Evolutionary conservation across 2,797 vertebrate species (phyloP), one percentile per base, ranked within the genome.

Genomic region (Lithobates pipiens): DNA sequence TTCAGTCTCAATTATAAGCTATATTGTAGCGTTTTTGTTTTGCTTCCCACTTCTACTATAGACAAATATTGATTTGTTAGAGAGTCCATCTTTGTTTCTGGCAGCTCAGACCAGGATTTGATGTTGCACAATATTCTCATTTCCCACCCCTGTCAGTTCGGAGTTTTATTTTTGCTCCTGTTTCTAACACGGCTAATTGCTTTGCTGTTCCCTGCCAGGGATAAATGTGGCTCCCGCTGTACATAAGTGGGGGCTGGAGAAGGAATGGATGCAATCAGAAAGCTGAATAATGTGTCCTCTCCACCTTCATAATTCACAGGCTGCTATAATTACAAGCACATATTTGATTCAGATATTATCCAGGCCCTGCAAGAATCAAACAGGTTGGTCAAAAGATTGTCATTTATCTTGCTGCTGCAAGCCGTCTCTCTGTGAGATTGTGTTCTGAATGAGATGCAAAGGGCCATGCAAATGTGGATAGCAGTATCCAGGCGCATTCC

Each of bases 231-330:
- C 85, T 83, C 80, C 68, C 65, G 69, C 85, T 87, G 85, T 77
- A 87, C 67, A 75, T 87, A 83, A 87, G 80, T 87, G 85, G 42
- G 57, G 76, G 76, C 76, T 83, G 69, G 77, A 67, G 27, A 77
- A 87, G 76, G 57, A 87, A 83, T 78, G 63, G 85, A 83, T 87
- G 85, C 76, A 83, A 87, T 87, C 85, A 87, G 85, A 87, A 87
- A 83, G 79, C 76, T 69, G 61, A 79, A 83, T 86, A 86, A 87
- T 87, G 76, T 83, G 85, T 87, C 70, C 81, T 87, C 85, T 83
- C 70, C 81, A 83, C 81, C 85, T 83, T 87, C 81, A 83, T 83
- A 83, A 87, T 83, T 87, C 85, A 83, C 61, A 75, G 67, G 80
- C 71, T 80, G 50, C 70, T 87, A 79, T 79, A 87, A 87, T 87